Evolutionary conservation across 2,113 vertebrate genomes (phyloP), one percentile per base, ranked within the genome.

Genomic region (Dunckerocampus dactyliophorus): DNA sequence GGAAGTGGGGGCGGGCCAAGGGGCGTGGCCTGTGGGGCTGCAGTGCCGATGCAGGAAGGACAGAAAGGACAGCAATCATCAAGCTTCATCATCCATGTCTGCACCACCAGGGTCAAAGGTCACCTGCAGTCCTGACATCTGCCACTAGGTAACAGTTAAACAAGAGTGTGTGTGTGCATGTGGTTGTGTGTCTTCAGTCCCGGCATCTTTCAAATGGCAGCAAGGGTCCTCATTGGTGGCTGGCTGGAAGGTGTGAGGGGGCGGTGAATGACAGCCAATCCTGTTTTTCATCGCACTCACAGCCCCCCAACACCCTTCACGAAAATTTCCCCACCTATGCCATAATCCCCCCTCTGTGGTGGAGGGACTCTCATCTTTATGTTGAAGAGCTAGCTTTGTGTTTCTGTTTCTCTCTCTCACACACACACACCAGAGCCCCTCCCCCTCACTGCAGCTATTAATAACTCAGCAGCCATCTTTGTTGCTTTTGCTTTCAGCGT

Each of bases 391-490:
- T 14, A 43, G 11, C 39, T 43, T 43, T 43, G 39, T 43, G 39
- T 14, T 43, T 43, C n/a, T n/a, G n/a, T n/a, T n/a, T n/a, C n/a
- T n/a, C 39, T 43, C 39, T 43, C 39, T 43, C 39, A 4, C 39
- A 14, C 39, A 43, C 39, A 43, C 39, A 13, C 39, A 43, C 12
- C 39, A 43, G 13, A 43, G 39, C 7, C 11, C 7, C 3, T 11
- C 31, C n/a, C 3, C 20, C 21, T 1, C 53, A 6, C 52, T 71
- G 76, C 78, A 75, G 69, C 77, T 77, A 82, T 80, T 77, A 77
- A 84, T 82, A 84, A 78, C 82, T 24, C 53, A 53, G 76, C 72
- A 46, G 75, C 80, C 77, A 80, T 80, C 67, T 80, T 51, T 49
- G 12, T 22, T 51, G 14, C 20, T 50, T 43, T 43, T 43, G 31